Evolutionary conservation across 2,113 vertebrate species (phyloP).

Genomic region (Nesoenas mayeri): DNA sequence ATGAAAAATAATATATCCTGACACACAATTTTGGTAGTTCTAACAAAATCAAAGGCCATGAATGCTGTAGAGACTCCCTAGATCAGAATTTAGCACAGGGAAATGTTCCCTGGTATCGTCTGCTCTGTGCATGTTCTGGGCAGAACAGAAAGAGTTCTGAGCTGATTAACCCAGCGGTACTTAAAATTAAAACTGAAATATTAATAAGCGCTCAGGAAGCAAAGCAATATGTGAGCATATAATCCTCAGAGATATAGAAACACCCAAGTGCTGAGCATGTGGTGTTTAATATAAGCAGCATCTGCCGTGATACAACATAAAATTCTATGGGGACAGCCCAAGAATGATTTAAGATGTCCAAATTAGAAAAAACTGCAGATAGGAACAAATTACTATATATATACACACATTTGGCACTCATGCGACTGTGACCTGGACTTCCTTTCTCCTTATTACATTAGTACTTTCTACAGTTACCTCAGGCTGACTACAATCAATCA

Average conservation of each 20-base stretch:
- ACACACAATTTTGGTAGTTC: neutral
- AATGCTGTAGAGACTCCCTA: neutral
- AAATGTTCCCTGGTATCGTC: neutral
- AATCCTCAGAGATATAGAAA: slow-evolving; percentile 44
- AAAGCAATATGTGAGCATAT: slow-evolving; percentile 36
- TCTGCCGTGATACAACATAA: neutral
- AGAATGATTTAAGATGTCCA: slow-evolving; percentile 1
- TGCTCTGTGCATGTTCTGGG: neutral
- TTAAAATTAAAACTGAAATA: slow-evolving; percentile 53
- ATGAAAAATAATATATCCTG: neutral
- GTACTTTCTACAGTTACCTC: neutral
- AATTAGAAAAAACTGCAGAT: neutral
- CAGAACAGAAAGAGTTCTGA: slow-evolving; percentile 5
- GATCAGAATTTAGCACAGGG: neutral
- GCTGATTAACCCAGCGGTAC: neutral
- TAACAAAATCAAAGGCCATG: neutral
- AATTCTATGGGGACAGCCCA: neutral
- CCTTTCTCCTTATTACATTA: neutral
- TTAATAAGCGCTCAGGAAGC: slow-evolving; percentile 51
- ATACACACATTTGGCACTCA: neutral
- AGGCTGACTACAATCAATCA: neutral
- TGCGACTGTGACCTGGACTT: neutral
- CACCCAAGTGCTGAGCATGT: slow-evolving; percentile 51
- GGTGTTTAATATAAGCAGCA: slow-evolving; percentile 39
- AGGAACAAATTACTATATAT: neutral